Conservation (phyloP, 2,888 invertebrate genomes). For the Taenaris catops region DNA sequence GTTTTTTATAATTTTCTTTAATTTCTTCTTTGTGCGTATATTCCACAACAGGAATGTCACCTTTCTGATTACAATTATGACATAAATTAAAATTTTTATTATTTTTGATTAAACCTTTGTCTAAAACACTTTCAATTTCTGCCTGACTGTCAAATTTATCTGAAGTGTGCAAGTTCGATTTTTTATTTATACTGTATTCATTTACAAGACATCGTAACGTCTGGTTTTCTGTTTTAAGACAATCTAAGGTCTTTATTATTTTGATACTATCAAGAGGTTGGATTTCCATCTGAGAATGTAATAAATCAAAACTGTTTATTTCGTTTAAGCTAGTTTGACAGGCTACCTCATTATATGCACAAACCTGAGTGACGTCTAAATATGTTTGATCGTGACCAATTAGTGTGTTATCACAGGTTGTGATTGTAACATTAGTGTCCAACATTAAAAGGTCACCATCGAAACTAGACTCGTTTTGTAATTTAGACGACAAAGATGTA, state of each 20-base stretch:
- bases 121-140: conserved; percentile 22
- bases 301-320: conserved; percentile 29
- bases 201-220: conserved; percentile 37
- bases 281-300: conserved; percentile 32
- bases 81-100: conserved; percentile 19
- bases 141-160: conserved; percentile 38
- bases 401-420: conserved; percentile 54
- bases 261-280: conserved; percentile 32
- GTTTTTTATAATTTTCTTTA: conserved; percentile 32
- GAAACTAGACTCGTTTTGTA: conserved; percentile 59
- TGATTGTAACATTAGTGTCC: conserved; percentile 61
- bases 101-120: neutral
- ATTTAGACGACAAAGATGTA: conserved; percentile 32
- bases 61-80: conserved; percentile 29
- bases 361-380: conserved; percentile 48
- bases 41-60: conserved; percentile 23
- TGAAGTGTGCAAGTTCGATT: conserved; percentile 17
- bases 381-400: conserved; percentile 53
- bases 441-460: conserved; percentile 67
- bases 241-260: conserved; percentile 33
- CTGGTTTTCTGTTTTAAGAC: conserved; percentile 42
- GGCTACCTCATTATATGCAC: conserved; percentile 42
- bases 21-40: conserved; percentile 32
- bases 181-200: conserved; percentile 26
- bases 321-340: conserved; percentile 39